Base-by-base conservation (phyloP, 2,113 vertebrate species). In the Spermophilus dauricus region DNA sequence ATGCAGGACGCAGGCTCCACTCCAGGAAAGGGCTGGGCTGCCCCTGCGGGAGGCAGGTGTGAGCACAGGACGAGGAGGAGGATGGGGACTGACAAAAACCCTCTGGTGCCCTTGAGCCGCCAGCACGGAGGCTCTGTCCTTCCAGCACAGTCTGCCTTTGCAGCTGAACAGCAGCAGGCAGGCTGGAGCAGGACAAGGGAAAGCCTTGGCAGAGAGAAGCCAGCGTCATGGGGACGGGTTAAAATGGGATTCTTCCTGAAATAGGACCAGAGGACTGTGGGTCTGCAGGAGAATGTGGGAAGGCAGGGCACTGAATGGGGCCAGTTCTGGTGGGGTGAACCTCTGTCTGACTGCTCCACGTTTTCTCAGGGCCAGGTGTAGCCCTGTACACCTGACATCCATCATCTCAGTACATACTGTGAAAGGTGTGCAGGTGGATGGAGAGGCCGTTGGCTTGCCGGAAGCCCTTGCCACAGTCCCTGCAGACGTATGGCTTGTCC, bases 391-490 rank as follows among this genome's bases (percentile, higher is more conserved):
- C 51, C 80, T 42, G 4, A 63, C 24, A 20, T 3, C 39, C 72
- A 30, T 1, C 4, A 17, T 10, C 8, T 42, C 48, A 34, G 95
- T 84, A 98, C 99, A 98, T 98, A 99, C 99, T 99, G 98, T 99
- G 99, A 94, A 99, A 99, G 89, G 99, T 99, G 8, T 99, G 99
- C 91, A 99, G 98, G 97, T 99, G 99, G 70, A 99, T 99, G 0
- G 99, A 99, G 91, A 99, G 99, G 34, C 99, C 99, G 0, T 99
- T 99, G 97, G 99, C 99, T 97, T 99, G 99, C 97, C 98, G 99
- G 98, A 99, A 99, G 89, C 99, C 99, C 95, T 99, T 99, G 67
- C 99, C 99, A 75, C 99, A 99, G 85, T 99, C 99, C 78, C 99
- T 97, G 98, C 99, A 99, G 82, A 99, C 99, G 0, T 99, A 99